Percentiles rank a stretch among this genome's conserved stretches.
Evolutionary conservation across 2,888 invertebrate genomes (phyloP).

Genomic region (Cantharis rufa): DNA sequence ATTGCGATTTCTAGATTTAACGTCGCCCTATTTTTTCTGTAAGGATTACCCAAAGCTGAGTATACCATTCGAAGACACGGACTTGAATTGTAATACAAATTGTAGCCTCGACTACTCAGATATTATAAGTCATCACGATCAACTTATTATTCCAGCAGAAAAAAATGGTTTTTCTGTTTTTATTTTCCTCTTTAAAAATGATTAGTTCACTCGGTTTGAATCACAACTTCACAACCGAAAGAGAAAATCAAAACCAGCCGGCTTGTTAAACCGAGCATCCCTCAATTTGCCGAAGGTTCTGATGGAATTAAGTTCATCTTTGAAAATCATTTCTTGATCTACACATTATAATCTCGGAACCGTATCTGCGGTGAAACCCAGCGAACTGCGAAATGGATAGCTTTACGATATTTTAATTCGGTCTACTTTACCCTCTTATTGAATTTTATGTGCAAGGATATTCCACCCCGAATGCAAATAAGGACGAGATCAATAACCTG

Average conservation of each 20-base stretch:
- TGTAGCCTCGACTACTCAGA: not conserved
- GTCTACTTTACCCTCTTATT: not conserved
- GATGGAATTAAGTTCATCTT: constrained; percentile 13
- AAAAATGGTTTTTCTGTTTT: not conserved
- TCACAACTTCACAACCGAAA: not conserved
- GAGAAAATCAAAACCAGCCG: not conserved
- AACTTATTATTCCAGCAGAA: not conserved
- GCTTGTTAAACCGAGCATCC: not conserved
- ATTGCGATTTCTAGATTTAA: not conserved
- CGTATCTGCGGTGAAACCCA: constrained; percentile 9
- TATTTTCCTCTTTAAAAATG: not conserved
- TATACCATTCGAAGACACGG: not conserved
- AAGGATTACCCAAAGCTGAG: not conserved
- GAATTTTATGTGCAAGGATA: not conserved
- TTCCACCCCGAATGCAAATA: not conserved
- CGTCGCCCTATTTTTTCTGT: not conserved
- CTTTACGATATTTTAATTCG: constrained; percentile 14
- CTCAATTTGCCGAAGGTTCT: constrained; percentile 7
- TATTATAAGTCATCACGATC: not conserved
- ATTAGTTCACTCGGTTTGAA: not conserved
- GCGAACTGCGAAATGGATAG: constrained; percentile 12
- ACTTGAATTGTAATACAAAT: not conserved
- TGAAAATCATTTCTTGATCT: constrained; percentile 12
- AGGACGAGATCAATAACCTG: not conserved
- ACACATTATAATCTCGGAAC: constrained; percentile 15